Evolutionary conservation across 2,797 vertebrate genomes (phyloP), one percentile per base, ranked within the genome.

Genomic region (Coendou prehensilis): DNA sequence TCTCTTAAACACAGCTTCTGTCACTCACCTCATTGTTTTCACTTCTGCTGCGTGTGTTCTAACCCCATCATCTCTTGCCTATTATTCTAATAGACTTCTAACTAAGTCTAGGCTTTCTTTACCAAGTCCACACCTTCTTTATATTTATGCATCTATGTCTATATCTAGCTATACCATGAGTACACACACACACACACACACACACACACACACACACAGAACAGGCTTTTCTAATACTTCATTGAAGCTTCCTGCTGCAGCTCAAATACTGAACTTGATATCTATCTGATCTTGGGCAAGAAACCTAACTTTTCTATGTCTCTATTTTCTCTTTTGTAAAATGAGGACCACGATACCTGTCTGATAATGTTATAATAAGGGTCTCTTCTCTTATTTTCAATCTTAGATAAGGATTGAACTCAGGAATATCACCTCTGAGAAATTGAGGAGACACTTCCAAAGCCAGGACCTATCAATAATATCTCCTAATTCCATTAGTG

Each of bases 401-500:
- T 80, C 81, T 45, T 92, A 64, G 91, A 45, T 82, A 52, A 90
- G 23, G 1, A 1, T 30, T 81, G 92, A 59, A 79, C 50, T 64
- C 28, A 47, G 28, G 45, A 71, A 52, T 80, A 54, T 26, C 22
- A 30, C 63, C 69, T 84, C 52, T 20, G 4, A 26, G 14, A 18
- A 59, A 9, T 0, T 52, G 30, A 93, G 28, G 63, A 71, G 50
- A 94, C 37, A 61, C 37, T 54, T 64, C 22, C 28, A 47, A 83
- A 87, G 78, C 23, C 67, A 93, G 9, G 41, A 20, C 59, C 61
- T 82, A 59, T 81, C 82, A 69, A 37, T 87, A 80, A 83, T 73
- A 22, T 56, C 57, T 33, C 37, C 47, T 93, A 87, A 86, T 96
- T 96, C 84, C 26, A 81, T 96, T 84, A 87, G 84, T 64, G 26